Base-by-base conservation (phyloP, 1,140 invertebrate genomes). In the Armadillidium nasatum region DNA sequence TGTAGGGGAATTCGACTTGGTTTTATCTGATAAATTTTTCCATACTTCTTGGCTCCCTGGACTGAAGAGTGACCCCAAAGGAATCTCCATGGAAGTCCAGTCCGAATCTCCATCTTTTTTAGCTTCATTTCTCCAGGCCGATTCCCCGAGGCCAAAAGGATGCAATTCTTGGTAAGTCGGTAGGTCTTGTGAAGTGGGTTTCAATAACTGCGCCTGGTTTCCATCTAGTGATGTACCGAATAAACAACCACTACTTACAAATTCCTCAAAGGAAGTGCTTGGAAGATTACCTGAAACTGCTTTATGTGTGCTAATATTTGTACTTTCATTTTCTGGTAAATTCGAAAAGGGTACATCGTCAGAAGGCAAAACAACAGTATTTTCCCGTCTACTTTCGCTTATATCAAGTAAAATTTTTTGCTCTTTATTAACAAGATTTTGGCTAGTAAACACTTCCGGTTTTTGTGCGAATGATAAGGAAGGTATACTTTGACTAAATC, bases 111-210 rank as follows among this genome's bases (percentile, higher is more conserved):
- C 50, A 60, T 60, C 11, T 60, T 19, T 19, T 60, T 19, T 60
- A 60, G 50, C 50, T 7, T 60, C 50, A 60, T 60, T 60, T 60
- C 50, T 60, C 50, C 50, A 60, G 50, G 50, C 50, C 50, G 50
- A 60, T 19, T 60, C 50, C 50, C 50, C 50, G 50, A 60, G 50
- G 50, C 50, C 19, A 60, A 60, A 60, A 60, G 50, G 50, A 60
- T 60, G 50, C 50, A 60, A 60, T 60, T 60, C 50, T 19, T 60
- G 50, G 50, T 60, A 60, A 19, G 50, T 60, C 50, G 50, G 50
- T 60, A 15, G 50, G 50, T 60, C 50, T 60, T 60, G 11, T 60
- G 50, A 60, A 60, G 50, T 15, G 19, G 50, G 50, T 60, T 19
- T 13, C 50, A 15, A 19, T 60, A 19, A 19, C 11, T 60, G 50